Base-by-base conservation (phyloP, 1,140 invertebrate genomes). In the Penaeus indicus region DNA sequence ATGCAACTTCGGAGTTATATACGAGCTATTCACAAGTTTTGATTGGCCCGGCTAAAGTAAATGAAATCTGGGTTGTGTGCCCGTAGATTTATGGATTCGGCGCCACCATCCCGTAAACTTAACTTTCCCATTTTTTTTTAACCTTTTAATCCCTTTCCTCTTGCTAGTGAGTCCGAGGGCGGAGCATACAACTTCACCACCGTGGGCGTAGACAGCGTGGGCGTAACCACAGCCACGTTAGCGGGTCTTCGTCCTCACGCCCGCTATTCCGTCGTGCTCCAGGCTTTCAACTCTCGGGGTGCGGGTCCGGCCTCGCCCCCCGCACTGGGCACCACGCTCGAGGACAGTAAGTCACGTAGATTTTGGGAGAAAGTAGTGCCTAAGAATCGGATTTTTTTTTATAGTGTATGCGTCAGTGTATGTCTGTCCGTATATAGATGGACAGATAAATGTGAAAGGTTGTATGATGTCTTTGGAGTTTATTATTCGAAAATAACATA, bases 261-360 rank as follows among this genome's bases (percentile, higher is more conserved):
- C n/a, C 91, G 91, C 47, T 99, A 99, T 93, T 96, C 96, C 4
- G 96, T 99, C 1, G 97, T 98, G 10, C 97, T 98, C 25, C 97
- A 98, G 94, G 97, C 97, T 0, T 99, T 97, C 92, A 99, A 99
- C 93, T 97, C 97, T 93, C 96, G 97, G 91, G 98, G 98, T 21
- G 95, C 96, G 1, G 98, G 98, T 62, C 98, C 98, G 0, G 95
- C 97, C 92, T 97, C 96, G n/a, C 95, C 96, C 75, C 95, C 96
- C 63, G 93, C 95, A 0, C 94, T 95, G 0, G 95, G 95, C 0
- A 95, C 96, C 91, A 97, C 96, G 25, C 93, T 96, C 92, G 96
- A 97, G 92, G 96, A 96, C 92, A 89, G 90, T 90, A 25, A 90
- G 90, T 90, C 62, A 25, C 80, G 27, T 47, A 38, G 42, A 21